Evolutionary conservation across 1,140 invertebrate genomes (phyloP), one percentile per base, ranked within the genome.

Genomic region (Magallana angulata): DNA sequence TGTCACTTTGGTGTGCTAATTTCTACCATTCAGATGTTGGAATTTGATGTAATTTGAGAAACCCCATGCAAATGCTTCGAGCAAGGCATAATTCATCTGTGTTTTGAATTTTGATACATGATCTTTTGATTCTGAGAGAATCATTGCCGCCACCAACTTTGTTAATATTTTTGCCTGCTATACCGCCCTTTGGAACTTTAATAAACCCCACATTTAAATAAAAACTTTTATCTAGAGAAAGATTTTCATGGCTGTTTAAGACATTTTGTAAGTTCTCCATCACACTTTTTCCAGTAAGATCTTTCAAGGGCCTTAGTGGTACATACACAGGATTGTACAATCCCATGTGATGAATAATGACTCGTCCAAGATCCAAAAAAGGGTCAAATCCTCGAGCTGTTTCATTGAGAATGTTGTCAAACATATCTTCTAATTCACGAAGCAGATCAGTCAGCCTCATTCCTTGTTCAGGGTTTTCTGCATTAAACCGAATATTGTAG

Each of bases 51-150:
- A 18, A 18, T 57, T 81, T 57, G 1, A 60, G 1, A 18, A 80
- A 86, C 76, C 85, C 48, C 56, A 86, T 48, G 7, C 24, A 36
- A 24, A 86, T 86, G 57, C 60, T 64, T 11, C 71, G 68, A 7
- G 85, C 85, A 24, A 86, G 71, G 57, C 85, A 57, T 18, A 81
- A 24, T 7, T 85, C 76, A 48, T 85, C 84, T 57, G 16, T 14
- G 48, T 85, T 85, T 5, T 36, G n/a, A 14, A 86, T 80, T 86
- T 86, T 48, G n/a, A 86, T 48, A 36, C 64, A 71, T n/a, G 71
- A 80, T 24, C 24, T 18, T 82, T 86, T 86, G 12, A 8, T 57
- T 14, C 8, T 30, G 6, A 86, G 8, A n/a, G 71, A 86, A 48
- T 60, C 71, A 16, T 82, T 82, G 36, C 18, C 57, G 6, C 36